A percentile compares a stretch with the other conserved stretches of the same genome.
Conservation (phyloP, 92 coral and sea anemone genomes). For the Virgularia gustaviana region DNA sequence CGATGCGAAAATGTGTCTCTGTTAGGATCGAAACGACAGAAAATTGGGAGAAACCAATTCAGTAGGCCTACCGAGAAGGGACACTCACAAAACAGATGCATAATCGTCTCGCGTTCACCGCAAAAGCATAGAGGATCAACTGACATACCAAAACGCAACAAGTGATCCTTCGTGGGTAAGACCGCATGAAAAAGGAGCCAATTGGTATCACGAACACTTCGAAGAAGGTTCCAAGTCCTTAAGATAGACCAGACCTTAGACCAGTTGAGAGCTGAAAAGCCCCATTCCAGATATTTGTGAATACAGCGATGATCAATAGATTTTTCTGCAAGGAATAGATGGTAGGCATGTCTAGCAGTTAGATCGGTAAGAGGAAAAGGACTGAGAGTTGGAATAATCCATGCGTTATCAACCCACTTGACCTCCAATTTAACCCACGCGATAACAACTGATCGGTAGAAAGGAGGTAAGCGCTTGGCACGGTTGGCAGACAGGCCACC, state of each 20-base stretch:
- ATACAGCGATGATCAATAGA: background rate
- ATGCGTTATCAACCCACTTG: background rate
- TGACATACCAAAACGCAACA: conserved; percentile 17
- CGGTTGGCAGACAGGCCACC: background rate
- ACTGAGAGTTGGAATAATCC: background rate
- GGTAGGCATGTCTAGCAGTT: background rate
- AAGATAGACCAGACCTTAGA: background rate
- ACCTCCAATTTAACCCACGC: background rate
- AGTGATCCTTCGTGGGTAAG: too few species aligned
- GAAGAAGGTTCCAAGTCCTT: background rate
- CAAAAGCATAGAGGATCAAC: conserved; percentile 12
- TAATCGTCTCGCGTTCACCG: background rate
- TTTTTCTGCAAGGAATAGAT: background rate
- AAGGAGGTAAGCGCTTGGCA: background rate
- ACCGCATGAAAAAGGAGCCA: background rate
- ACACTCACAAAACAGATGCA: conserved; percentile 14
- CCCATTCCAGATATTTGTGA: background rate
- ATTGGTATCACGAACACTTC: background rate
- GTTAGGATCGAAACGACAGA: too few species aligned
- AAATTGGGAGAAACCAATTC: background rate
- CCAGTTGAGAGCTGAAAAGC: too few species aligned
- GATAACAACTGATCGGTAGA: background rate
- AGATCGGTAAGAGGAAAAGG: background rate
- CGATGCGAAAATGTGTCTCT: background rate
- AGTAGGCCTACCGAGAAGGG: background rate